Conservation (phyloP, 2,113 vertebrate genomes). For the Orthochromis malagaraziensis region DNA sequence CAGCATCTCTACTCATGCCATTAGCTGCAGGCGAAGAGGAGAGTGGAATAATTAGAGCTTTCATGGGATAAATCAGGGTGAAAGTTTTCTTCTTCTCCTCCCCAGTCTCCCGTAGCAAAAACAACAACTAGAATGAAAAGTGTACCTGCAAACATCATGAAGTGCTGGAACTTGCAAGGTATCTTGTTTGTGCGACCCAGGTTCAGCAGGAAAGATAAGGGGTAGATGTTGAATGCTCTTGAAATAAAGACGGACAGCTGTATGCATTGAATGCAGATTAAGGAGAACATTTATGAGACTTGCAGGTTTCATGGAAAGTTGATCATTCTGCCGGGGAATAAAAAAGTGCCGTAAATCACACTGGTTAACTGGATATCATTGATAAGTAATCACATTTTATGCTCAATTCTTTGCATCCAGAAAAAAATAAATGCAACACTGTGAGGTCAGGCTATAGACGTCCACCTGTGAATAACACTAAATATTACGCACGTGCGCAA, state of each 20-base stretch:
- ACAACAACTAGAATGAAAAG: constrained; percentile 29
- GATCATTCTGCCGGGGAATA: background rate
- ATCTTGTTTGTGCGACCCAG: constrained; percentile 76
- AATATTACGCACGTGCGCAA: background rate
- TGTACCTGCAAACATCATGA: constrained; percentile 89
- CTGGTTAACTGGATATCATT: background rate
- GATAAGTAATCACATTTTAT: background rate
- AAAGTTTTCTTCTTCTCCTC: background rate
- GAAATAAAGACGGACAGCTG: constrained; percentile 80
- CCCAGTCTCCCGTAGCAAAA: background rate
- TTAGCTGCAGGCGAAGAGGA: constrained; percentile 2
- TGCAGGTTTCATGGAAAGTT: background rate
- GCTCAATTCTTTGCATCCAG: background rate
- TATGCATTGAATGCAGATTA: constrained; percentile 26
- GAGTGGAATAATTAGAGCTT: constrained; percentile 2
- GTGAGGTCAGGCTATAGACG: background rate
- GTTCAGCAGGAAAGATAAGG: constrained; percentile 82
- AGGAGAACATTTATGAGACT: constrained; percentile 46
- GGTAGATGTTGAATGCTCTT: constrained; percentile 83
- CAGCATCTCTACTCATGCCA: background rate
- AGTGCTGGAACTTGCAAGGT: constrained; percentile 76
- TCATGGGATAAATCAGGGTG: background rate
- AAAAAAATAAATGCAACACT: background rate
- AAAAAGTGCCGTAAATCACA: background rate
- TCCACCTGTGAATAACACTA: background rate